Percentiles rank a stretch among this genome's conserved stretches.
phyloP scores from a whole-genome alignment of 2,113 vertebrate species.

The Ondatra zibethicus region DNA sequence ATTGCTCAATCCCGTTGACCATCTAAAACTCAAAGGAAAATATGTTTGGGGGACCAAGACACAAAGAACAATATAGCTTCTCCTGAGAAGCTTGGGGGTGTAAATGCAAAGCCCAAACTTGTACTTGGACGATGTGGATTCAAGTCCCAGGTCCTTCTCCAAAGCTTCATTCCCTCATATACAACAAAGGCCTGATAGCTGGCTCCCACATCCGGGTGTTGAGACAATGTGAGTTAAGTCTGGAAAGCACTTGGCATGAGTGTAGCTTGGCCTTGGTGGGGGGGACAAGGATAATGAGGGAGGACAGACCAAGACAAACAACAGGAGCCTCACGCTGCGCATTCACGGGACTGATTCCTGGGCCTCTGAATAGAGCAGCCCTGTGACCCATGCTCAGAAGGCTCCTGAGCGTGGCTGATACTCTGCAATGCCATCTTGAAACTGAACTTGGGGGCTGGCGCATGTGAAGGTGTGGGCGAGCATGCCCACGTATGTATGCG shows the following conservation, averaged over 20 bases:
- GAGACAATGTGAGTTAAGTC: not conserved
- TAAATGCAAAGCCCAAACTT: rapidly evolving
- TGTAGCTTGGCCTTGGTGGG: not conserved
- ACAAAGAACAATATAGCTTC: not conserved
- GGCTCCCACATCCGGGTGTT: rapidly evolving
- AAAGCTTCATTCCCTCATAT: not conserved
- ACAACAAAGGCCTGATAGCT: not conserved
- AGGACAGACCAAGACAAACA: not conserved
- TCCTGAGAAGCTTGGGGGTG: not conserved
- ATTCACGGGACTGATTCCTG: not conserved
- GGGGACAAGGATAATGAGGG: too few relatives aligned
- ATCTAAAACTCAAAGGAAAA: not conserved
- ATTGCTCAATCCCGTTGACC: not conserved
- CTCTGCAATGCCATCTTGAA: not conserved
- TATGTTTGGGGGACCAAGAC: not conserved
- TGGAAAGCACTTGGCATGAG: not conserved
- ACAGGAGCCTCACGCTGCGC: rapidly evolving
- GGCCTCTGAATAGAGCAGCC: rapidly evolving
- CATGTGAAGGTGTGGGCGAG: too few relatives aligned
- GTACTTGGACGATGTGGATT: not conserved
- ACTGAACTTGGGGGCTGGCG: not conserved
- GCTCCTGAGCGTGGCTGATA: not conserved
- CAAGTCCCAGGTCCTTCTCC: not conserved
- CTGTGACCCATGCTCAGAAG: rapidly evolving
- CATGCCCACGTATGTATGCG: not conserved